Conservation (phyloP, 2,113 vertebrate species). For the Lucifuga dentata region DNA sequence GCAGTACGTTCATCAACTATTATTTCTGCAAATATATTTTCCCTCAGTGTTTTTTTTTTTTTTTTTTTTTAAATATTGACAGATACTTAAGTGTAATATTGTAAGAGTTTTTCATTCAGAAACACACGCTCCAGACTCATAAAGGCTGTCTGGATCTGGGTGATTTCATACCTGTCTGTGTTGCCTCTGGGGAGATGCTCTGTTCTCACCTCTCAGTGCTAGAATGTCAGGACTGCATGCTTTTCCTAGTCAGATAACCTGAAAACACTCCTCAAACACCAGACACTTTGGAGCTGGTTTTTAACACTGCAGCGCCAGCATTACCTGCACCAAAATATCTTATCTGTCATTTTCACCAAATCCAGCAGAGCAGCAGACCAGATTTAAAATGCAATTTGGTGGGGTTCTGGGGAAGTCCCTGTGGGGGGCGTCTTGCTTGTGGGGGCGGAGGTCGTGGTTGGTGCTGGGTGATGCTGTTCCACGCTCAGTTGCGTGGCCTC, state of each 20-base stretch:
- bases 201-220: not conserved
- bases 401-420: too few species aligned
- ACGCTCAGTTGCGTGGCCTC: too few species aligned
- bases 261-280: not conserved
- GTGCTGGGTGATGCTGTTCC: too few species aligned
- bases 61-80: too few species aligned
- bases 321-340: not conserved
- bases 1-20: not conserved
- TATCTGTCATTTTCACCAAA: not conserved
- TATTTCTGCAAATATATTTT: conserved; percentile 1
- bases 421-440: too few species aligned
- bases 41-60: not conserved
- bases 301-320: not conserved
- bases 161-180: conserved; percentile 26
- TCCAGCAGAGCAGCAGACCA: not conserved
- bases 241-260: not conserved
- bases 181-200: not conserved
- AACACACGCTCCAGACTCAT: not conserved
- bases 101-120: too few species aligned
- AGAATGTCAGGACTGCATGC: conserved; percentile 40
- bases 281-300: not conserved
- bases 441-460: too few species aligned
- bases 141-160: not conserved
- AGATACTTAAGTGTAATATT: too few species aligned
- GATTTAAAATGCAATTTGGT: not conserved